Evolutionary conservation across 2,888 invertebrate species (phyloP), one percentile per base, ranked within the genome.

Genomic region (Drosophila meridionalis): DNA sequence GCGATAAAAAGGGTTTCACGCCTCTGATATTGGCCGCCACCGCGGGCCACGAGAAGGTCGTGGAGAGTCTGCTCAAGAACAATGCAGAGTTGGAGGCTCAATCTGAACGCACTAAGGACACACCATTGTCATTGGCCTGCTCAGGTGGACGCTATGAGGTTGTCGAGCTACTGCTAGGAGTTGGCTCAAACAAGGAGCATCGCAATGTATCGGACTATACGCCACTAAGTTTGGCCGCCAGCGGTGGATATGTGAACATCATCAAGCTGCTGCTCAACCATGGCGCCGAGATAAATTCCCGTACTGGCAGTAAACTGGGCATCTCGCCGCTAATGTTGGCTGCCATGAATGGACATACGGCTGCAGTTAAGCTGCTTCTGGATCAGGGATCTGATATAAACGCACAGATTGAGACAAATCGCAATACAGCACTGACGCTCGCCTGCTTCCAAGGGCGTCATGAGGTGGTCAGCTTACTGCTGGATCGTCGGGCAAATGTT

Each of bases 361-460:
- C 98, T 72, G 99, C 99, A 50, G 99, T 99, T 52, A 97, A 98
- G 90, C 94, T 99, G 74, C 94, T 99, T 68, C 95, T 99, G 69
- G 99, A 99, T 93, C 98, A 98, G 96, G 99, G 99, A 80, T 98
- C 98, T 90, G 99, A 99, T 93, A 99, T 99, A 89, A 99, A 99
- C 94, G 99, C 99, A 80, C 98, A 98, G 94, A 99, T 99, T 89
- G 99, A 99, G 94, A 99, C 99, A 48, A 99, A 99, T 94, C 95
- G 99, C 68, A 99, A 99, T 93, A 99, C 99, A 34, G 99, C 99
- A 36, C 95, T 99, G 83, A 99, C 99, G 43, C 95, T 99, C 83
- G 99, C 99, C 43, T 99, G 99, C 94, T 99, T 99, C 94, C 99
- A 99, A 95, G 99, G 99, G 81, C 95, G 99, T 48, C 98, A 99